Conservation (phyloP, 2,888 invertebrate species). For the Aphidius colemani region DNA sequence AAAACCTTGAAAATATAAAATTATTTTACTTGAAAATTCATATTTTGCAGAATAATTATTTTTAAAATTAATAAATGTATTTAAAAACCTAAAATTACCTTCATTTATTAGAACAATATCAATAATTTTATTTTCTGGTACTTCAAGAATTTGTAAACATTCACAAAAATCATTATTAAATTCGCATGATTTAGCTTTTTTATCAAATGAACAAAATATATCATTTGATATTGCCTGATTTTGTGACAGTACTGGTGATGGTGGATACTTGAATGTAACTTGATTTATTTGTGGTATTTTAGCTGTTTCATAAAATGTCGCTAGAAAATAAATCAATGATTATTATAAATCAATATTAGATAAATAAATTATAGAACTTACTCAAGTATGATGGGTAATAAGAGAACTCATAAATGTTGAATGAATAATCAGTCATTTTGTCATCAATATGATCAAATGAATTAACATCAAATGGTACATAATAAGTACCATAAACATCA, state of each 20-base stretch:
- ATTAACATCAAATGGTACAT: constrained; percentile 62
- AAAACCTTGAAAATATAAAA: constrained; percentile 56
- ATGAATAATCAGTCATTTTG: constrained; percentile 63
- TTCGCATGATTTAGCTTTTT: constrained; percentile 47
- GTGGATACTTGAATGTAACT: constrained; percentile 66
- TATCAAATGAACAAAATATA: constrained; percentile 44
- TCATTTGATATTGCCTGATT: constrained; percentile 55
- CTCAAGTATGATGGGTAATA: constrained; percentile 63
- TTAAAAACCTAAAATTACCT: constrained; percentile 59
- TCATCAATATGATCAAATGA: constrained; percentile 55
- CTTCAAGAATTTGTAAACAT: constrained; percentile 65
- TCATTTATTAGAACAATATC: constrained; percentile 69
- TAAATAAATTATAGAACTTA: constrained; percentile 42
- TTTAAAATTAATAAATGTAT: too few species aligned
- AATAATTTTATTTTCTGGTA: constrained; percentile 61
- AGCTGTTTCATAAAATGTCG: constrained; percentile 26
- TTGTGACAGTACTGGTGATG: constrained; percentile 65
- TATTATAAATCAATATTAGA: neutral
- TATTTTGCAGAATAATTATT: too few species aligned
- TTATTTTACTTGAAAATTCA: neutral
- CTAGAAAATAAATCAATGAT: constrained; percentile 30
- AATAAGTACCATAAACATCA: constrained; percentile 49
- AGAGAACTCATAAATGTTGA: constrained; percentile 62
- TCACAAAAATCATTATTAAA: constrained; percentile 59
- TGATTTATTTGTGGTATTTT: constrained; percentile 65